A percentile compares a stretch with the other conserved stretches of the same genome.
phyloP scores from a whole-genome alignment of 1,140 invertebrate species.

The Anoplolepis gracilipes region DNA sequence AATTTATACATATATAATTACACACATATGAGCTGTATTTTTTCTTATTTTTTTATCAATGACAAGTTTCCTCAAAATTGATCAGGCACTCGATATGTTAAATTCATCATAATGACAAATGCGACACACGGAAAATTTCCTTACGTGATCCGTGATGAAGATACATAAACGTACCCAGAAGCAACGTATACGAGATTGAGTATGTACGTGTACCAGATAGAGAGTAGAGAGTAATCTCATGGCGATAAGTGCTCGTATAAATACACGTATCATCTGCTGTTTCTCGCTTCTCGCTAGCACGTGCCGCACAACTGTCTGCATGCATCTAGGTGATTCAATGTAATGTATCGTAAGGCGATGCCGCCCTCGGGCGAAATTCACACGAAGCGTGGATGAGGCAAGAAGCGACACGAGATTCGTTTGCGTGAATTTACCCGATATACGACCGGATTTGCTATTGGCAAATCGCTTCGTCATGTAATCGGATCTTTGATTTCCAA shows the following conservation, averaged over 20 bases:
- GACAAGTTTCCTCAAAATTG: slow-evolving; percentile 12
- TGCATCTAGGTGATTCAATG: slow-evolving; percentile 15
- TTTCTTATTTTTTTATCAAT: no score
- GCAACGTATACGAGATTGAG: not conserved
- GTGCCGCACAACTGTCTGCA: not conserved
- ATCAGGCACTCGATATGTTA: not conserved
- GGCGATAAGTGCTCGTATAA: slow-evolving; percentile 45
- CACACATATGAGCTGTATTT: no score
- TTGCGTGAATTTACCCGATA: not conserved
- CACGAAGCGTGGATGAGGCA: not conserved
- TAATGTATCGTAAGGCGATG: slow-evolving; percentile 17
- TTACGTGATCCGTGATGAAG: slow-evolving; percentile 20
- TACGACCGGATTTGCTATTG: not conserved
- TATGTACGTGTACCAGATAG: slow-evolving; percentile 9
- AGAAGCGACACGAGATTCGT: slow-evolving; percentile 1
- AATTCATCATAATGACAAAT: not conserved
- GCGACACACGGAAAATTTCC: not conserved
- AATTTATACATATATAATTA: not conserved
- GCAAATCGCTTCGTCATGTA: not conserved
- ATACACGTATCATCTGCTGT: slow-evolving; percentile 20
- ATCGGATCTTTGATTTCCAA: slow-evolving; percentile 20
- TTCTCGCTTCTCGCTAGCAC: slow-evolving; percentile 24
- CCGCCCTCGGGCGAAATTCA: slow-evolving; percentile 7
- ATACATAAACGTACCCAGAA: slow-evolving; percentile 15
- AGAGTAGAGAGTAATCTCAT: slow-evolving; percentile 39